These are phyloP conservation scores for Theonella swinhoei DNA, from an alignment of 37 sponge, comb jelly and placozoan genomes.

Conservation along the genomic window DNA sequence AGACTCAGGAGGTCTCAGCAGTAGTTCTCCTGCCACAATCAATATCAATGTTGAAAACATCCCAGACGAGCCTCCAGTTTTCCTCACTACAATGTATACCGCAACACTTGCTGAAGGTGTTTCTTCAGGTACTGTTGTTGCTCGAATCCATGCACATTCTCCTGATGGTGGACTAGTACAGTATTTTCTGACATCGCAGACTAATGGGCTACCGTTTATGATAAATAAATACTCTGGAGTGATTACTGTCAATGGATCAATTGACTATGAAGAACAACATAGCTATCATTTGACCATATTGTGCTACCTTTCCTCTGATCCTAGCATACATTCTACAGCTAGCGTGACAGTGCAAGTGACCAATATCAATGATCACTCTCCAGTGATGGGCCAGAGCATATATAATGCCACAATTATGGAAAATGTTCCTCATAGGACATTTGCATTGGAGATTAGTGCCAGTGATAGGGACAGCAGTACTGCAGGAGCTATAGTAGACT, in stretches of 20 bases:
- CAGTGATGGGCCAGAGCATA: slow-evolving; percentile 15
- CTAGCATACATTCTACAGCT: slow-evolving; percentile 16
- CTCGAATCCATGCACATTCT: slow-evolving; percentile 7
- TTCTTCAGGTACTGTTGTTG: slow-evolving; percentile 5
- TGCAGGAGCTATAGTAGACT: slow-evolving; percentile 25
- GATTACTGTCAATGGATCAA: slow-evolving; percentile 15
- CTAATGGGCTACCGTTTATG: slow-evolving; percentile 8
- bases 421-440: slow-evolving; percentile 25
- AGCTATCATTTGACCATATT: slow-evolving; percentile 18
- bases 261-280: slow-evolving; percentile 37
- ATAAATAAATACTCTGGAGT: slow-evolving; percentile 27
- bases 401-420: slow-evolving; percentile 21
- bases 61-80: slow-evolving; percentile 51
- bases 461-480: slow-evolving; percentile 21
- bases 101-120: slow-evolving; percentile 29
- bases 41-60: slow-evolving; percentile 38
- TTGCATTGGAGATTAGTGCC: slow-evolving; percentile 8
- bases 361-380: slow-evolving; percentile 54
- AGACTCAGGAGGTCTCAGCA: slow-evolving; percentile 47
- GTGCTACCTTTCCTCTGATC: slow-evolving; percentile 6
- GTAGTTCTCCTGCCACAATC: slow-evolving; percentile 40
- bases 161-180: slow-evolving; percentile 36
- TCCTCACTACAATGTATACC: slow-evolving; percentile 24
- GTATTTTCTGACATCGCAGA: neutral
- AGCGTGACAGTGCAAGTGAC: slow-evolving; percentile 8